Evolutionary conservation across 2,113 vertebrate genomes (phyloP).

Genomic region (Tragelaphus buxtoni): DNA sequence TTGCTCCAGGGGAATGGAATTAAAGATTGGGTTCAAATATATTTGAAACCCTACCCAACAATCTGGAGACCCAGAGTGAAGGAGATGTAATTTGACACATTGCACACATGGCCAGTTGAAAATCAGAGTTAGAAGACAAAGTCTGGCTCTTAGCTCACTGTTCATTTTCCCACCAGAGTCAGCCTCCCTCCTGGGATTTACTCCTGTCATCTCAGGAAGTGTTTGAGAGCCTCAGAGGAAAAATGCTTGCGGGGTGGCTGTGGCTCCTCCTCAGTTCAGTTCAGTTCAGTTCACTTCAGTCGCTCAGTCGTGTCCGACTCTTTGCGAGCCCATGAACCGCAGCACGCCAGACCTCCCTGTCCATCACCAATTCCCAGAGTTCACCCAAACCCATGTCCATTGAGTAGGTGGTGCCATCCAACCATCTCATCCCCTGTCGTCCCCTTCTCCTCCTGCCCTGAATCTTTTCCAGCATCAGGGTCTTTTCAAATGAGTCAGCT

Average conservation of each 20-base stretch:
- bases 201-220: neutral
- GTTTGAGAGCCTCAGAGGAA: neutral
- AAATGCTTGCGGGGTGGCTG: neutral
- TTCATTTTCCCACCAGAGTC: neutral
- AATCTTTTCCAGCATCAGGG: neutral
- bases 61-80: neutral
- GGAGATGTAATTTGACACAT: neutral
- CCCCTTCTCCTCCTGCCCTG: neutral
- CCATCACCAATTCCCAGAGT: neutral
- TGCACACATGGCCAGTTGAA: neutral
- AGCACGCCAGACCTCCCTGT: neutral
- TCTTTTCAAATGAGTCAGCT: no score
- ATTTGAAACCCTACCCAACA: neutral
- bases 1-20: neutral
- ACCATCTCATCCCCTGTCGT: neutral
- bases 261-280: neutral
- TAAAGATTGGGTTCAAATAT: neutral
- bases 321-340: rapidly evolving
- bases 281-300: neutral
- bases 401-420: neutral
- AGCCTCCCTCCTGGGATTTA: neutral
- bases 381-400: neutral
- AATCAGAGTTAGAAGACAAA: neutral
- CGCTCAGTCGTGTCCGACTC: rapidly evolving
- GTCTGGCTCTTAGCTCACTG: neutral